A percentile compares a stretch with the other conserved stretches of the same genome.
Conservation (phyloP, 2,797 vertebrate genomes). For the Amazonetta brasiliensis region DNA sequence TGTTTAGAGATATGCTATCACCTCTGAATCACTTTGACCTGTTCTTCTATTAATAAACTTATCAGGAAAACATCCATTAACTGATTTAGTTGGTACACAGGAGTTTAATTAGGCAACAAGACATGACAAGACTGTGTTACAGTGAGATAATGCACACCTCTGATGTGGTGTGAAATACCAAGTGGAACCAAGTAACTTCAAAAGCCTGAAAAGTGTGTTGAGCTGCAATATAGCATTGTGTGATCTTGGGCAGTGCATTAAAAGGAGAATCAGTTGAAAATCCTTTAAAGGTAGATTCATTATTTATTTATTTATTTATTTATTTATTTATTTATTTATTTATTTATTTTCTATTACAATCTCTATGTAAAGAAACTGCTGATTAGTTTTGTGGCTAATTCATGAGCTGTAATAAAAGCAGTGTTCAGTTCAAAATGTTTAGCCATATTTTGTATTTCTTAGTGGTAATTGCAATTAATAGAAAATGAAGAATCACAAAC, state of each 20-base stretch:
- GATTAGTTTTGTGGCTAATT: background rate
- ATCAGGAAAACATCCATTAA: slow-evolving; percentile 47
- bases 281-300: background rate
- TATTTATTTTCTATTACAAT: background rate
- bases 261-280: background rate
- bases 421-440: background rate
- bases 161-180: background rate
- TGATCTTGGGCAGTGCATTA: background rate
- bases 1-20: slow-evolving; percentile 1
- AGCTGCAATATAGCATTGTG: background rate
- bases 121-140: slow-evolving; percentile 20
- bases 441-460: background rate
- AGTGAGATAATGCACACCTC: slow-evolving; percentile 49
- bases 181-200: slow-evolving; percentile 9
- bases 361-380: background rate
- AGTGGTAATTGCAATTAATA: background rate
- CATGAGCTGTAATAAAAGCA: background rate
- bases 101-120: slow-evolving; percentile 59
- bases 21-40: background rate
- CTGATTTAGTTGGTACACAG: slow-evolving; percentile 40
- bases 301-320: background rate
- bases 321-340: too few relatives aligned
- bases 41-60: slow-evolving; percentile 46
- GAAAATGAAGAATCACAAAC: background rate
- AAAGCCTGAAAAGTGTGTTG: slow-evolving; percentile 14